Evolutionary conservation across 1,140 invertebrate genomes (phyloP).

Genomic region (Diorhabda carinulata): DNA sequence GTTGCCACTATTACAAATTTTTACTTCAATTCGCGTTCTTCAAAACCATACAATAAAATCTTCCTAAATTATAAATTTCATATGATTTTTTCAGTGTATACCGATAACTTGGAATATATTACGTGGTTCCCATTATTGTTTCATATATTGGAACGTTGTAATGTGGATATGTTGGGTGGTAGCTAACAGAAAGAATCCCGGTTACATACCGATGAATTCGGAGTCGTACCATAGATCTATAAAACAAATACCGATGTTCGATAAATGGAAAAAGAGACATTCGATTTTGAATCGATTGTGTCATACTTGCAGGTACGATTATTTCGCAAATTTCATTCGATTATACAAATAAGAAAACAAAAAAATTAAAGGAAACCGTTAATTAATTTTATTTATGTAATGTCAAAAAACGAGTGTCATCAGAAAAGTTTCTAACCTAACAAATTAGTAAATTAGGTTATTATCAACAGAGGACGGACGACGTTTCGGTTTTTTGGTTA

Average conservation of each 20-base stretch:
- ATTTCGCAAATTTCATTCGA: background rate
- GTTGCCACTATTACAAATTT: no score
- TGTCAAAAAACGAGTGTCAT: no score
- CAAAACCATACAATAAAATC: no score
- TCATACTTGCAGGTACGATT: constrained; percentile 70
- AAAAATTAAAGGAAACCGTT: no score
- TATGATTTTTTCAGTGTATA: constrained; percentile 49
- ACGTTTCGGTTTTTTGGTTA: no score
- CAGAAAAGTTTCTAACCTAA: no score
- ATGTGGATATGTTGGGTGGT: constrained; percentile 93
- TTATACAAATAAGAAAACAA: no score
- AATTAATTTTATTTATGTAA: no score
- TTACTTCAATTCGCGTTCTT: no score
- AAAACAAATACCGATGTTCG: constrained; percentile 83
- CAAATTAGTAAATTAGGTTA: no score
- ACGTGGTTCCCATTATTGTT: constrained; percentile 79
- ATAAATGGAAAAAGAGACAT: constrained; percentile 83
- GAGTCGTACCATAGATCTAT: constrained; percentile 86
- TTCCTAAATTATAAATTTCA: background rate
- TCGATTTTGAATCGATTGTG: constrained; percentile 82
- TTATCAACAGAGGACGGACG: no score
- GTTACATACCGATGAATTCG: constrained; percentile 82
- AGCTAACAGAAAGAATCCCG: constrained; percentile 82
- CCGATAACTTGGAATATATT: constrained; percentile 87
- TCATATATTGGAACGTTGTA: constrained; percentile 82